phyloP scores from a whole-genome alignment of 1,140 invertebrate genomes.

The Aphaenogaster rudis region DNA sequence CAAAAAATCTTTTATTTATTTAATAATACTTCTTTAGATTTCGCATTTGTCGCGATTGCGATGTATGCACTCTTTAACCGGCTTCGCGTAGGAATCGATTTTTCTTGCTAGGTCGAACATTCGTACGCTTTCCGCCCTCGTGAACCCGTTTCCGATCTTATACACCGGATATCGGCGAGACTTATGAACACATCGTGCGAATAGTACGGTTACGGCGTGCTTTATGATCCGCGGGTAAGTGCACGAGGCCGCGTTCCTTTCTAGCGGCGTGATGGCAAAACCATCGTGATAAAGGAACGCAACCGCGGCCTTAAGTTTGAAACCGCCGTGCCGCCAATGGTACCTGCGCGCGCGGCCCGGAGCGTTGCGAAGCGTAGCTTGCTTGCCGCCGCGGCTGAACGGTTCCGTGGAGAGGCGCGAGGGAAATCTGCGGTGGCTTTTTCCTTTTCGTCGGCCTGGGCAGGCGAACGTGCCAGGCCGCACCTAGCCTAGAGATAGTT shows the following conservation, averaged over 20 bases:
- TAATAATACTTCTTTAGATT: background rate
- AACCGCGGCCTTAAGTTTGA: constrained; percentile 36
- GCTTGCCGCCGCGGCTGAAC: constrained; percentile 41
- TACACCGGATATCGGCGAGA: constrained; percentile 26
- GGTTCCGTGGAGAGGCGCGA: constrained; percentile 56
- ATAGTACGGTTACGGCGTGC: constrained; percentile 75
- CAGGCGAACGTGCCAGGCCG: constrained; percentile 60
- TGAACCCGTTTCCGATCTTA: constrained; percentile 16
- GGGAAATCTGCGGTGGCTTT: constrained; percentile 70
- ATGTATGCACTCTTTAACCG: background rate
- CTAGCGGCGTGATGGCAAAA: constrained; percentile 79
- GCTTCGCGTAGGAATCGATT: background rate
- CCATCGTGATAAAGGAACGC: constrained; percentile 79
- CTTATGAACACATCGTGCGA: constrained; percentile 58
- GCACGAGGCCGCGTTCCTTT: constrained; percentile 74
- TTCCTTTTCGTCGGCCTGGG: constrained; percentile 52
- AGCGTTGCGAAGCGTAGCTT: constrained; percentile 26
- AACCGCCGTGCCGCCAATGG: constrained; percentile 55
- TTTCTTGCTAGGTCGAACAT: background rate
- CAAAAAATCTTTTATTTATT: background rate
- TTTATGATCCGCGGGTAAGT: constrained; percentile 77
- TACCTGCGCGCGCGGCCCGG: constrained; percentile 28
- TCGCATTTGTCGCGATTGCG: background rate
- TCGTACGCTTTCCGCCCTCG: background rate
- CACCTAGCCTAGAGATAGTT: constrained; percentile 69